Evolutionary conservation across 1,140 invertebrate species (phyloP), one percentile per base, ranked within the genome.

Genomic region (Wasmannia auropunctata): DNA sequence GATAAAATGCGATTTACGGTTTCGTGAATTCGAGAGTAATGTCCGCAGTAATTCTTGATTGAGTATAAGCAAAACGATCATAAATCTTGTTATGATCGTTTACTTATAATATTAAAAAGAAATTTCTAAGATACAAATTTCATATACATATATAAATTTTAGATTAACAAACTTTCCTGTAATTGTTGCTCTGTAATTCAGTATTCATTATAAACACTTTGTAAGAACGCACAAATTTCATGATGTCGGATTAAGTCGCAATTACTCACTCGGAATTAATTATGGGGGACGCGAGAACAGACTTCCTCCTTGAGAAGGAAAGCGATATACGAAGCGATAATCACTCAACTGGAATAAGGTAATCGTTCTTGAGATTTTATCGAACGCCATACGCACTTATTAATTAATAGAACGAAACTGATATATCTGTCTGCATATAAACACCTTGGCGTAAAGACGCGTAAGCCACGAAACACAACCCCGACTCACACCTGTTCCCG

Each of bases 401-500:
- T 77, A 77, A 72, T 87, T 83, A 87, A 87, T 60, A 83, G 87
- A 72, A 74, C 65, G 79, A 87, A 77, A 74, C 58, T 49, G 40
- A 56, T 70, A 86, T 51, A 80, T 54, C 49, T 76, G 40, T 19
- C 67, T 58, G 51, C 25, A 58, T 37, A 69, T 58, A 28, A 40
- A 87, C 67, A 43, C 58, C 49, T 85, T 58, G n/a, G 63, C 51
- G 74, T 65, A 46, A 70, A 69, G 14, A 67, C 51, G 22, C 43
- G 31, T n/a, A 31, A 19, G 43, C 34, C 63, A 51, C 51, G 37
- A 86, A 86, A 86, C 58, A 86, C 58, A 56, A 22, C 74, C 70
- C 49, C 79, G 88, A 87, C 88, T 87, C 88, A 75, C 89, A 90
- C 89, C 86, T 90, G 88, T 90, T 87, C 80, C 56, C 51, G 34